These are phyloP conservation scores for Microctonus hyperodae DNA, from an alignment of 2,888 invertebrate species.

Conservation along the genomic window DNA sequence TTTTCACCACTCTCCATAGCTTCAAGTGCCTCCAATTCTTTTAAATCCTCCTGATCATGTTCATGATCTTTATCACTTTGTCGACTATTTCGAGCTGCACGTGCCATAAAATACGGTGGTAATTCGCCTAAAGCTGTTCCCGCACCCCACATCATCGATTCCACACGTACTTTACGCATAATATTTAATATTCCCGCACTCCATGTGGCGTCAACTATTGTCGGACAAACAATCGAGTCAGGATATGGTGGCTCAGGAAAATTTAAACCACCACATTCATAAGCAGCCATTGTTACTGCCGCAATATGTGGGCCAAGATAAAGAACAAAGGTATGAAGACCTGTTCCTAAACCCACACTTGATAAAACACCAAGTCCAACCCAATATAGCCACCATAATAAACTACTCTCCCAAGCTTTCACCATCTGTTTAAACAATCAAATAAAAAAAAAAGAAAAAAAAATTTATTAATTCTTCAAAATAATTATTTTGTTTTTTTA, in stretches of 20 bases:
- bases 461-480: not conserved
- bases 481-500: not conserved
- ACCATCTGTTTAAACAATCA: constrained; percentile 46
- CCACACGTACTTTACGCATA: constrained; percentile 93
- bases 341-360: constrained; percentile 97
- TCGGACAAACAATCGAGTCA: constrained; percentile 94
- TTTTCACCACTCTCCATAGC: constrained; percentile 69
- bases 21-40: constrained; percentile 76
- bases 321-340: constrained; percentile 97
- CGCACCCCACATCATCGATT: constrained; percentile 97
- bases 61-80: constrained; percentile 63
- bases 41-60: constrained; percentile 73
- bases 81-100: constrained; percentile 77
- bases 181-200: constrained; percentile 88
- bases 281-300: constrained; percentile 96
- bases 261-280: constrained; percentile 93
- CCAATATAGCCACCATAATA: constrained; percentile 89
- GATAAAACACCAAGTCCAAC: constrained; percentile 93
- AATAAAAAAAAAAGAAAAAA: not conserved
- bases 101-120: constrained; percentile 99
- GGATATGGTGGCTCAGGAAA: constrained; percentile 99
- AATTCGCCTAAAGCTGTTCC: constrained; percentile 99
- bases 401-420: constrained; percentile 58
- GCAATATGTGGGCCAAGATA: constrained; percentile 99
- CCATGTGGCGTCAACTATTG: constrained; percentile 69